These are phyloP conservation scores for Dromiciops gliroides DNA, from an alignment of 2,113 vertebrate genomes.

Conservation along the genomic window DNA sequence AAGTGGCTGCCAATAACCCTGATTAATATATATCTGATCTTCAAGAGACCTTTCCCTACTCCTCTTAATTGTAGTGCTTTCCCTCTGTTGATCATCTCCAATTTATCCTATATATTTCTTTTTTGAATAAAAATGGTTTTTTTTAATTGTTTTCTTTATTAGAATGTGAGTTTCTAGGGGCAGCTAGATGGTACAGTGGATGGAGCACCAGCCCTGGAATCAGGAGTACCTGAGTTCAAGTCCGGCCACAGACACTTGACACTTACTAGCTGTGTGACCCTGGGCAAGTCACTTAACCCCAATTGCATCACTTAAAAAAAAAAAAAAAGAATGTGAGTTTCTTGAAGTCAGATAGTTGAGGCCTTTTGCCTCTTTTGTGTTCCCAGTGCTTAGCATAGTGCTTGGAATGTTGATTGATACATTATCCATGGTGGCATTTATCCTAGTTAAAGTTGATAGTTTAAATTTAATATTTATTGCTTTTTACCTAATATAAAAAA, in stretches of 20 bases:
- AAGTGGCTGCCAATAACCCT: background rate
- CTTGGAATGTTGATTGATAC: background rate
- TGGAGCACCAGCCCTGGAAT: too few species aligned
- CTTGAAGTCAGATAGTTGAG: background rate
- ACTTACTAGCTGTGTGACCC: too few species aligned
- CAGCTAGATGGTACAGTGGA: too few species aligned
- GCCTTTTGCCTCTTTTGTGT: background rate
- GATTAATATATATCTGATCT: background rate
- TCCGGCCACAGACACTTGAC: too few species aligned
- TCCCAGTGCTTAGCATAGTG: background rate
- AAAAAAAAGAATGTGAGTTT: too few species aligned
- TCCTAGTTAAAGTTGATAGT: background rate
- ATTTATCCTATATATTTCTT: background rate
- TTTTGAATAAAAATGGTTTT: too few species aligned
- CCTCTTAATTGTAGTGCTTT: background rate
- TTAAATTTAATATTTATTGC: background rate
- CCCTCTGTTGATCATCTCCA: background rate
- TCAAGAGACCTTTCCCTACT: background rate
- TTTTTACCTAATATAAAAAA: background rate
- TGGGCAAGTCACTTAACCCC: too few species aligned
- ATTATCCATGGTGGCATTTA: background rate
- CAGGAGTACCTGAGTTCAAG: too few species aligned
- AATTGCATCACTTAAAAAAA: too few species aligned
- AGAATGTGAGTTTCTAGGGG: background rate
- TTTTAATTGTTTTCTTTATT: background rate